phyloP scores from a whole-genome alignment of 2,113 vertebrate species.

The Pachyramphus minor region DNA sequence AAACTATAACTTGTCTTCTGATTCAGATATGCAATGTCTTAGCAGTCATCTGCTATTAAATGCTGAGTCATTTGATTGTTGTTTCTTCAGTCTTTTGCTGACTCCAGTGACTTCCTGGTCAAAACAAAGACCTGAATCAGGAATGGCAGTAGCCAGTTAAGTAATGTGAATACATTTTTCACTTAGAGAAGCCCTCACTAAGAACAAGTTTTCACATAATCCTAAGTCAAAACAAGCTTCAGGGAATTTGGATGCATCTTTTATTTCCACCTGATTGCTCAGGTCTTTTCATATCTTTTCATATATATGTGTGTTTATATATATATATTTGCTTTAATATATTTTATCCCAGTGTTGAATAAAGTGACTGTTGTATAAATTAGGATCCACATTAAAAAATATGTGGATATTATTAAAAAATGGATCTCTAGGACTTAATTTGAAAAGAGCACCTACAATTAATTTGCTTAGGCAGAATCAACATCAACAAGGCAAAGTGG shows the following conservation, averaged over 20 bases:
- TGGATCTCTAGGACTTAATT: neutral
- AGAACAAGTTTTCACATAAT: neutral
- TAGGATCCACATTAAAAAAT: neutral
- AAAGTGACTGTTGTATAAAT: neutral
- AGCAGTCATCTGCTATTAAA: neutral
- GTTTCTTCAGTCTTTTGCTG: conserved; percentile 29
- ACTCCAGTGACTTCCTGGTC: conserved; percentile 26
- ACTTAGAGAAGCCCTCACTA: neutral
- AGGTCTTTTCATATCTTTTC: neutral
- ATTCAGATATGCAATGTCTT: neutral
- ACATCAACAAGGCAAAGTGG: neutral
- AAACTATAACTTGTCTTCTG: neutral
- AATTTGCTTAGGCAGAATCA: neutral
- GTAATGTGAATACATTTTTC: neutral
- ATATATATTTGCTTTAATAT: neutral
- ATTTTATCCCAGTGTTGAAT: neutral
- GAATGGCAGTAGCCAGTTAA: conserved; percentile 34
- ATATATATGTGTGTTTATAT: rapidly evolving
- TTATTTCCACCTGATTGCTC: neutral
- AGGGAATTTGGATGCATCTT: neutral
- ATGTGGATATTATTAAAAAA: neutral
- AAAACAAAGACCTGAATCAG: conserved; percentile 15
- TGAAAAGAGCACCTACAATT: neutral
- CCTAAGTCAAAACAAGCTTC: neutral
- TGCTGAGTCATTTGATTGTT: conserved; percentile 45